Conservation (phyloP, 1,140 invertebrate genomes). For the Lucilia cuprina region DNA sequence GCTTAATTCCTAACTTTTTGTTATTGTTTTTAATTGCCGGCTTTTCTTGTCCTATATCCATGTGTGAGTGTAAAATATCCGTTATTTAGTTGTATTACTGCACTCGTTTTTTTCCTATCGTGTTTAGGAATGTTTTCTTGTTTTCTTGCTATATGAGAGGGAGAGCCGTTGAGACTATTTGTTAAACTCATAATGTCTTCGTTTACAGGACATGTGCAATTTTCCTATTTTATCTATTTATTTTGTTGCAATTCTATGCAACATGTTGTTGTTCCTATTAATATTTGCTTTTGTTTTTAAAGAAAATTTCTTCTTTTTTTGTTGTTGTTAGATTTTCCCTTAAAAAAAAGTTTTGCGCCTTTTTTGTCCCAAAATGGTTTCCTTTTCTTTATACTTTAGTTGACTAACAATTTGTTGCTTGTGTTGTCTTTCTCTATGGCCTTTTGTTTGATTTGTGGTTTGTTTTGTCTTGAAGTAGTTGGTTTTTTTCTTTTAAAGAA, state of each 20-base stretch:
- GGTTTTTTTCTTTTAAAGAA: not conserved
- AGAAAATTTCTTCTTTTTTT: not conserved
- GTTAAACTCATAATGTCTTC: too few species aligned
- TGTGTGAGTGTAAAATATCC: not conserved
- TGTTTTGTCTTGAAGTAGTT: not conserved
- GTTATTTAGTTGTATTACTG: not conserved
- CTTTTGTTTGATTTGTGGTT: slow-evolving; percentile 22
- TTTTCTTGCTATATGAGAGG: too few species aligned
- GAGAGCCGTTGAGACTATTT: too few species aligned
- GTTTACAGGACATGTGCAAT: slow-evolving; percentile 19
- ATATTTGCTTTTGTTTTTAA: too few species aligned
- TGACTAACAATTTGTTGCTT: not conserved
- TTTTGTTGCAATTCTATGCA: not conserved
- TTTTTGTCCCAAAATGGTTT: not conserved
- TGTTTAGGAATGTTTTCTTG: too few species aligned
- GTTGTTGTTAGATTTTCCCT: not conserved
- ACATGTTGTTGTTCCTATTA: slow-evolving; percentile 32
- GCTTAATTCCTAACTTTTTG: not conserved
- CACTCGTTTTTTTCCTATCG: too few species aligned
- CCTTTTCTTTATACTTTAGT: not conserved
- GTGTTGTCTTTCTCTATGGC: not conserved
- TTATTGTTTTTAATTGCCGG: not conserved
- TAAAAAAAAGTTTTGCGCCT: not conserved
- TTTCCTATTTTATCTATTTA: not conserved
- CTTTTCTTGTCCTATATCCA: not conserved